Percentiles rank a stretch among this genome's conserved stretches.
Evolutionary conservation across 1,140 invertebrate genomes (phyloP).

Genomic region (Aphaenogaster rudis): DNA sequence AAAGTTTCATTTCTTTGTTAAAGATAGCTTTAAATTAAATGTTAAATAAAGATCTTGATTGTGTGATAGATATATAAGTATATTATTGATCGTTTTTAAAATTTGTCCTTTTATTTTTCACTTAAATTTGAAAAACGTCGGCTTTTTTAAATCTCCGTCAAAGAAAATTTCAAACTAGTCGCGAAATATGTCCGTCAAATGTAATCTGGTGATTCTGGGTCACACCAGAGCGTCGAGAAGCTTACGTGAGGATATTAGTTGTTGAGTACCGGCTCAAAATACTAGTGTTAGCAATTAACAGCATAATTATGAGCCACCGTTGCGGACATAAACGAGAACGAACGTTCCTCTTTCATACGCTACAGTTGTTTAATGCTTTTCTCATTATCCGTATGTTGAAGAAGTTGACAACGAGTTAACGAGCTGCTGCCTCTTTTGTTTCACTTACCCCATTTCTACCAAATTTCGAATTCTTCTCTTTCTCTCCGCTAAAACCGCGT

Average conservation of each 20-base stretch:
- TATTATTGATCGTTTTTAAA: background rate
- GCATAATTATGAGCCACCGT: constrained; percentile 40
- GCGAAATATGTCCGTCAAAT: background rate
- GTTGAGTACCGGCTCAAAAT: constrained; percentile 41
- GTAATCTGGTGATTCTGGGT: constrained; percentile 24
- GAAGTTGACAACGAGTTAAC: constrained; percentile 44
- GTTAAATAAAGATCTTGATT: background rate
- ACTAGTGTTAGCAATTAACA: constrained; percentile 39
- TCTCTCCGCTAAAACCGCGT: background rate
- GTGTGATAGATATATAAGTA: background rate
- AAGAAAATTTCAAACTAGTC: background rate
- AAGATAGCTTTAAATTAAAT: background rate
- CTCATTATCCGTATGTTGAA: constrained; percentile 48
- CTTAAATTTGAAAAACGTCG: background rate
- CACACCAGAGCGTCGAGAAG: background rate
- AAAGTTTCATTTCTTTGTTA: background rate
- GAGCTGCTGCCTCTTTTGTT: constrained; percentile 45
- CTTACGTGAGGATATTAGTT: constrained; percentile 22
- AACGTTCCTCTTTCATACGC: background rate
- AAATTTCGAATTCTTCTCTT: constrained; percentile 20
- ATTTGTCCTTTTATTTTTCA: background rate
- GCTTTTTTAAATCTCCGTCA: background rate
- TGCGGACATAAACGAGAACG: constrained; percentile 17
- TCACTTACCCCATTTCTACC: constrained; percentile 43
- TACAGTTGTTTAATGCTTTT: constrained; percentile 49